These are phyloP conservation scores for Hydrolagus colliei DNA, from an alignment of 2,797 vertebrate species.

Conservation along the genomic window DNA sequence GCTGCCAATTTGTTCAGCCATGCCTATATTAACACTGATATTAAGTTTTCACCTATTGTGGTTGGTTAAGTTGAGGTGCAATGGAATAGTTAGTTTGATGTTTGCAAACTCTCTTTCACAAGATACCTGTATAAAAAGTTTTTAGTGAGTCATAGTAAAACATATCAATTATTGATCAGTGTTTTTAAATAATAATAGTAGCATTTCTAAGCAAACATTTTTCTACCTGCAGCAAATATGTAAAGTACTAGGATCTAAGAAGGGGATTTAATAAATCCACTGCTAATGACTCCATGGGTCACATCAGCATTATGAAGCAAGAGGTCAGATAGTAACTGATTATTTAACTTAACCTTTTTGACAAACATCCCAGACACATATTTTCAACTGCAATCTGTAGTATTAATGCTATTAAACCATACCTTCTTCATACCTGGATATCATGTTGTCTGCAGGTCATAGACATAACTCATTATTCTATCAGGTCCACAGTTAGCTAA, in stretches of 20 bases:
- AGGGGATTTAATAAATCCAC: constrained; percentile 22
- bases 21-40: too few relatives aligned
- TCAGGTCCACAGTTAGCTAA: constrained; percentile 25
- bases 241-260: neutral
- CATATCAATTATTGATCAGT: neutral
- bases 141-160: neutral
- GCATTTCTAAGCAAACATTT: neutral
- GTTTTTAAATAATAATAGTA: neutral
- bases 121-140: neutral
- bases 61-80: too few relatives aligned
- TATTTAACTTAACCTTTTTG: constrained; percentile 29
- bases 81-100: neutral
- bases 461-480: constrained; percentile 23
- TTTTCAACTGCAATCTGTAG: constrained; percentile 25
- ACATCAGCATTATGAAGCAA: neutral
- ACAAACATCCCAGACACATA: constrained; percentile 28
- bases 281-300: constrained; percentile 18
- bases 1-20: neutral
- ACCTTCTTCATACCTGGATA: constrained; percentile 12
- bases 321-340: constrained; percentile 22
- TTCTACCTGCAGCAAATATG: neutral
- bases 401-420: constrained; percentile 10
- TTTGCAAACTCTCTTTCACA: neutral
- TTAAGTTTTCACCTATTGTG: too few relatives aligned
- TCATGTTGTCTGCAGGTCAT: constrained; percentile 29